These are phyloP conservation scores for Chelonia mydas DNA, from an alignment of 2,797 vertebrate species.

Conservation along the genomic window DNA sequence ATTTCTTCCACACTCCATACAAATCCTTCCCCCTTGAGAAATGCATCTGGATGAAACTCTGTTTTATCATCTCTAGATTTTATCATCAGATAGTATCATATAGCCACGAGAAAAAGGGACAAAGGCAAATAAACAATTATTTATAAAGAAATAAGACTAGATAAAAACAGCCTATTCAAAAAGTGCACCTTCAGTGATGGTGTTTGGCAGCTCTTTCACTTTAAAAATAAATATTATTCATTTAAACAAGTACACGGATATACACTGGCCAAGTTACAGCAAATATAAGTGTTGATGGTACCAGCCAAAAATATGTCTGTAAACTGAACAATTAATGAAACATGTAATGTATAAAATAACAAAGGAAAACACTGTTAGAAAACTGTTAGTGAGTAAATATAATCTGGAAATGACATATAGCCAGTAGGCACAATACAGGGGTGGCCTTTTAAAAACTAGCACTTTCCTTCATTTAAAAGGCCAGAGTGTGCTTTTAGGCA, in stretches of 20 bases:
- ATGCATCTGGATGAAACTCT: neutral
- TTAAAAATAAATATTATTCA: neutral
- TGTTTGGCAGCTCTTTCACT: neutral
- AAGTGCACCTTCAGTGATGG: neutral
- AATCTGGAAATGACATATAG: constrained; percentile 4
- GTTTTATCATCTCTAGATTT: neutral
- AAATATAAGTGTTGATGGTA: neutral
- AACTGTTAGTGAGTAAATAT: neutral
- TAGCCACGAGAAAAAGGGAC: neutral
- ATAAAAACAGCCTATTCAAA: neutral
- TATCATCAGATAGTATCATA: constrained; percentile 1
- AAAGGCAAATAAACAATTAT: neutral
- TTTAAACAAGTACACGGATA: neutral
- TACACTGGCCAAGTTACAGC: neutral
- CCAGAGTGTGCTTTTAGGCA: constrained; percentile 33
- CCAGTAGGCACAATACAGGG: constrained; percentile 2
- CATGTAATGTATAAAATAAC: neutral
- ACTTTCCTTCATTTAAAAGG: constrained; percentile 44
- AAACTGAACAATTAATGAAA: neutral
- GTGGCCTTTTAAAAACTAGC: constrained; percentile 25
- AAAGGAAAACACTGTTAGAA: neutral
- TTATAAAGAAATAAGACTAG: neutral
- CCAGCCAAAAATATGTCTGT: neutral
- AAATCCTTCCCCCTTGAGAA: constrained; percentile 23
- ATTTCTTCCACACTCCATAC: neutral